Evolutionary conservation across 2,113 vertebrate genomes (phyloP).

Genomic region (Regulus satrapa): DNA sequence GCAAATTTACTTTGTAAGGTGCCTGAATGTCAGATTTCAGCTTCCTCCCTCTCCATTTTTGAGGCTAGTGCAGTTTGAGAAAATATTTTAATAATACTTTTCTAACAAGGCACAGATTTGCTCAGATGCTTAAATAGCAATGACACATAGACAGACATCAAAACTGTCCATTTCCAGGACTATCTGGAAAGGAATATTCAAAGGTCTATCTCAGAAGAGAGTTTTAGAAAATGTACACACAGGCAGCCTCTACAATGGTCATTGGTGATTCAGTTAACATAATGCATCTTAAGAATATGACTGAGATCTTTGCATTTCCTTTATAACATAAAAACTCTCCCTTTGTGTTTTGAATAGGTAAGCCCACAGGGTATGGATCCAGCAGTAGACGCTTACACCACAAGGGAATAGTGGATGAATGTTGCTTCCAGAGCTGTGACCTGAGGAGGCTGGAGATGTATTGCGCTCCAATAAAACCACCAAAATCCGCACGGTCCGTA

Average conservation of each 20-base stretch:
- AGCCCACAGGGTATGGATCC: slow-evolving; percentile 92
- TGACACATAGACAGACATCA: neutral
- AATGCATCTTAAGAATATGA: neutral
- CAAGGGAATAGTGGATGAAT: slow-evolving; percentile 96
- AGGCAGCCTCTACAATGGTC: neutral
- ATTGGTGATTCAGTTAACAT: neutral
- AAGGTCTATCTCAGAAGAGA: neutral
- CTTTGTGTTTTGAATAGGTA: slow-evolving; percentile 76
- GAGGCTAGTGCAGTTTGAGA: neutral
- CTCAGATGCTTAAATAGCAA: neutral
- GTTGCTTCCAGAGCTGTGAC: slow-evolving; percentile 99
- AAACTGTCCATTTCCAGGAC: neutral
- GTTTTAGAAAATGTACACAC: neutral
- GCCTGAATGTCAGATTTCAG: neutral
- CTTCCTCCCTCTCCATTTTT: neutral
- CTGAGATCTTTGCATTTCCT: neutral
- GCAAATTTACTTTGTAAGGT: neutral
- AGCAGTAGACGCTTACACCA: slow-evolving; percentile 86
- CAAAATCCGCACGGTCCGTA: slow-evolving; percentile 87
- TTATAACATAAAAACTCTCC: slow-evolving; percentile 8
- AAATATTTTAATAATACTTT: neutral
- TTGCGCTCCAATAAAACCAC: slow-evolving; percentile 90
- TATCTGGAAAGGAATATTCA: neutral
- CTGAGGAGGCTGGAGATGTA: slow-evolving; percentile 97
- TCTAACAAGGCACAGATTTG: neutral